Evolutionary conservation across 2,113 vertebrate genomes (phyloP).

Genomic region (Pelecanoides urinatrix): DNA sequence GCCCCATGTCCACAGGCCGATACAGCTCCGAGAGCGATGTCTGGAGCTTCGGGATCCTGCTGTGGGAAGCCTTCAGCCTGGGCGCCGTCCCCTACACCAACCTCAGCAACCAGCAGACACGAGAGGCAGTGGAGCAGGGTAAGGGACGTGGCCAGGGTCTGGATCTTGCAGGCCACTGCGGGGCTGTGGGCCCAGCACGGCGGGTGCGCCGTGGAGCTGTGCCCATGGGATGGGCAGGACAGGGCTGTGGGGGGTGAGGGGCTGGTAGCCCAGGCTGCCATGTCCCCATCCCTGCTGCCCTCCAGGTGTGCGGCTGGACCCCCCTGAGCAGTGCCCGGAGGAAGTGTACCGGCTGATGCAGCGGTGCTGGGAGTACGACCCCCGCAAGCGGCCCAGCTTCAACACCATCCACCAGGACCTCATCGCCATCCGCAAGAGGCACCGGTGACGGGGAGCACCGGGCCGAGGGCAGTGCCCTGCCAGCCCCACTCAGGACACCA

Average conservation of each 20-base stretch:
- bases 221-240: fast-evolving
- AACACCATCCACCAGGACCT: slow-evolving; percentile 79
- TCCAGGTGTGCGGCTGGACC: slow-evolving; percentile 84
- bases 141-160: fast-evolving
- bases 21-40: slow-evolving; percentile 92
- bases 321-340: slow-evolving; percentile 81
- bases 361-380: slow-evolving; percentile 90
- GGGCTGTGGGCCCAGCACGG: not conserved
- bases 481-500: not conserved
- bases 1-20: slow-evolving; percentile 74
- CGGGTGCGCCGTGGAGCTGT: fast-evolving
- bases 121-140: slow-evolving; percentile 91
- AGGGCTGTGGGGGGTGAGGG: fast-evolving
- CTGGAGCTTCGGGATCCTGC: slow-evolving; percentile 94
- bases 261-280: fast-evolving
- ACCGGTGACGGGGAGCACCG: slow-evolving; percentile 18
- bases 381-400: slow-evolving; percentile 83
- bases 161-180: not conserved
- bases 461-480: not conserved
- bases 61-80: slow-evolving; percentile 94
- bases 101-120: slow-evolving; percentile 91
- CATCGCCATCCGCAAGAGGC: slow-evolving; percentile 69
- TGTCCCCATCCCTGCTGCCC: not conserved
- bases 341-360: slow-evolving; percentile 88
- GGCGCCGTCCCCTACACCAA: slow-evolving; percentile 85